Evolutionary conservation across 2,888 invertebrate species (phyloP).

Genomic region (Argyresthia albistria): DNA sequence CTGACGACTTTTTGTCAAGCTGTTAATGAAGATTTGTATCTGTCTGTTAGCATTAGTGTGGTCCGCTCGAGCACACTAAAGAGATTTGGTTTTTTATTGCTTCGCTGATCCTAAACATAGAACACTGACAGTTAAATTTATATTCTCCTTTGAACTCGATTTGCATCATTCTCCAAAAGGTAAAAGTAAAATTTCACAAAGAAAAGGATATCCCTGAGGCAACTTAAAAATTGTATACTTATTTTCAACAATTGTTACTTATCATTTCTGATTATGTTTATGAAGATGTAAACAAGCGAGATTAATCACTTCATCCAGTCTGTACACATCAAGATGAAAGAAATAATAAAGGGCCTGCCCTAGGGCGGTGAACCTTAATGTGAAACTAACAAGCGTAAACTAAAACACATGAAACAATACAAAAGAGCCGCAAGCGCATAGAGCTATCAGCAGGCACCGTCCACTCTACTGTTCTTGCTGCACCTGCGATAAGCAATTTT

Average conservation of each 20-base stretch:
- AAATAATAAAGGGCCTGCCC: constrained; percentile 38
- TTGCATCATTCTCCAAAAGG: background rate
- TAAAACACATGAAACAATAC: constrained; percentile 47
- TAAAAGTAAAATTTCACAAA: background rate
- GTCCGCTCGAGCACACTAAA: constrained; percentile 34
- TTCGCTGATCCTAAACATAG: constrained; percentile 28
- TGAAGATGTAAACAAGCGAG: constrained; percentile 22
- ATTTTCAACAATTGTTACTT: background rate
- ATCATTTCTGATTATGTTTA: constrained; percentile 16
- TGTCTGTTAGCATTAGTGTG: constrained; percentile 42
- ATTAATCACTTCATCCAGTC: constrained; percentile 1
- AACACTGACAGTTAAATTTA: constrained; percentile 32
- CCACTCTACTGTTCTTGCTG: constrained; percentile 22
- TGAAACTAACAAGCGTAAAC: constrained; percentile 53
- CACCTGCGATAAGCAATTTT: constrained; percentile 37
- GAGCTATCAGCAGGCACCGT: constrained; percentile 10
- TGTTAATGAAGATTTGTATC: constrained; percentile 62
- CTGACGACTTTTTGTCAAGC: constrained; percentile 52
- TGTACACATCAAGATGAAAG: constrained; percentile 22
- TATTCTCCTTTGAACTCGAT: constrained; percentile 39
- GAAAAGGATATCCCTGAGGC: background rate
- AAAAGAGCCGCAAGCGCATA: constrained; percentile 20
- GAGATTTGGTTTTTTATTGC: constrained; percentile 36
- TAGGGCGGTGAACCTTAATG: constrained; percentile 37
- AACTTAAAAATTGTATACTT: background rate